These are phyloP conservation scores for Clinocottus analis DNA, from an alignment of 2,113 vertebrate genomes.

Conservation along the genomic window DNA sequence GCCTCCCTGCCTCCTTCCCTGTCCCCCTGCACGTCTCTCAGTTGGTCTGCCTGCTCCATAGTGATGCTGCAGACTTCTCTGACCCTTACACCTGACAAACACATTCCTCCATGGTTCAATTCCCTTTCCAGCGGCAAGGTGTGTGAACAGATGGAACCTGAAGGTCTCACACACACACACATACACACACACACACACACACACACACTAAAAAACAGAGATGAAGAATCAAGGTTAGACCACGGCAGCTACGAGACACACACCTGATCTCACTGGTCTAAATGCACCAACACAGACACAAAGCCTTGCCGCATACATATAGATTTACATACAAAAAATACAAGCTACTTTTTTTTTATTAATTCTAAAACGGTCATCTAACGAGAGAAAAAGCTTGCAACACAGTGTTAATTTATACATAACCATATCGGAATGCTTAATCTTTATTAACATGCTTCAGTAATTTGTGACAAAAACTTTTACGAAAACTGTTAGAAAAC, in stretches of 20 bases:
- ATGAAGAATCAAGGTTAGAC: constrained; percentile 31
- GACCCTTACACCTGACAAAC: constrained; percentile 51
- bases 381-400: background rate
- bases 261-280: background rate
- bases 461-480: no score
- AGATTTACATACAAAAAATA: constrained; percentile 15
- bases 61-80: constrained; percentile 30
- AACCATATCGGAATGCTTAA: background rate
- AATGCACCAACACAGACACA: background rate
- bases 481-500: no score
- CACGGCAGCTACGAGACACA: constrained; percentile 20
- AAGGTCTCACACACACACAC: no score
- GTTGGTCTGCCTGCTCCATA: background rate
- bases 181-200: no score
- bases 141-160: constrained; percentile 28
- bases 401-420: background rate
- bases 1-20: background rate
- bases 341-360: background rate
- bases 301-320: background rate
- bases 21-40: background rate
- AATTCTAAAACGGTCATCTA: background rate
- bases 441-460: background rate
- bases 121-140: constrained; percentile 26
- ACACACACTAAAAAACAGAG: background rate
- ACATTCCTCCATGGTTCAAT: constrained; percentile 51